Conservation (phyloP, 2,797 vertebrate genomes). For the Netta rufina region DNA sequence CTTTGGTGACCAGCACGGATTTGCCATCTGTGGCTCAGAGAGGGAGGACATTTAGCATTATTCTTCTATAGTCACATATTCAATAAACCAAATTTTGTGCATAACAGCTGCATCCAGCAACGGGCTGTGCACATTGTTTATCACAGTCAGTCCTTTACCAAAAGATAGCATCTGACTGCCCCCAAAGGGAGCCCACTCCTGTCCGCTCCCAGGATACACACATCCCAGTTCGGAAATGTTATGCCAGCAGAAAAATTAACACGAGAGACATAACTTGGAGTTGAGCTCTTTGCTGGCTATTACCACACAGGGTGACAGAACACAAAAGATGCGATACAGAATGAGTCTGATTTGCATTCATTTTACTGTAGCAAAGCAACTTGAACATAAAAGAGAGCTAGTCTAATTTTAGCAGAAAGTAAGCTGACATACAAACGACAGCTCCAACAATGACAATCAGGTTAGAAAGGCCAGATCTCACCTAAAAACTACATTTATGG, state of each 20-base stretch:
- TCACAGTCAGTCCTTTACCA: neutral
- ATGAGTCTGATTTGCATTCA: neutral
- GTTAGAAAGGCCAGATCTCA: neutral
- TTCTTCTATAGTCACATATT: neutral
- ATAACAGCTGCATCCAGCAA: neutral
- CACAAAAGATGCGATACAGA: neutral
- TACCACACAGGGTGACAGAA: neutral
- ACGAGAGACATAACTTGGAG: neutral
- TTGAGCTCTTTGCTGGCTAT: neutral
- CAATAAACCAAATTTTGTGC: neutral
- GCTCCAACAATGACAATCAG: neutral
- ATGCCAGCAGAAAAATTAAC: neutral
- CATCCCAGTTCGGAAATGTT: neutral
- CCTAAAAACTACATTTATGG: neutral
- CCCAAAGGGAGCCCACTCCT: neutral
- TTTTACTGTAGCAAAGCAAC: neutral
- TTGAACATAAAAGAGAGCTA: neutral
- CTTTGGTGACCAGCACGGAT: neutral
- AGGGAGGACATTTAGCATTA: neutral
- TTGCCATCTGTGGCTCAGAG: neutral
- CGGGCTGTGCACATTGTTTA: neutral
- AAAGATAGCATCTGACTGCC: neutral
- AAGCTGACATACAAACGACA: neutral
- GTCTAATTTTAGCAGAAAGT: constrained; percentile 26
- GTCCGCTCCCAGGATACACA: neutral